Base-by-base conservation (phyloP, 2,888 invertebrate species). In the Parnassius mnemosyne region DNA sequence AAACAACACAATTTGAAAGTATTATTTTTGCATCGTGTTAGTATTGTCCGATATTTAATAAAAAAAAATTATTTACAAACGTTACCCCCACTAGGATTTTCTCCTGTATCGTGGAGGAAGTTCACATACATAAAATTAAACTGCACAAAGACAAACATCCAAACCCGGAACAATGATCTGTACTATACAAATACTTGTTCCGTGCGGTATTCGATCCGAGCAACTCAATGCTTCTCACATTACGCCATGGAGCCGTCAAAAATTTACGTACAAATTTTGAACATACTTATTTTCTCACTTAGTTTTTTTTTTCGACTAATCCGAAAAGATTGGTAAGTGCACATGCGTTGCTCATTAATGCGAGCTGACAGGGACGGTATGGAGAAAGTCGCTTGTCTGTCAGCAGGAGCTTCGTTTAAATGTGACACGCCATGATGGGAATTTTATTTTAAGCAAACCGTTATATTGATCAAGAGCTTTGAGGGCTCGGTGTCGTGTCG, bases 301-400 rank as follows among this genome's bases (percentile, higher is more conserved):
- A 0, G 68, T 68, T 70, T 68, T 70, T 66, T n/a, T 65, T 68
- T 65, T 68, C 68, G 68, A 69, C 67, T 65, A 71, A 72, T 46
- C 60, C 55, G 60, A 61, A 66, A 50, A 56, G 62, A 57, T 66
- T 50, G 56, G 64, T 64, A 64, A 66, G 60, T 67, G 66, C 73
- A 73, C 82, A 82, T 80, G 78, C 83, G 80, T 68, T 71, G 68
- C 75, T 81, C 76, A 75, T 84, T 82, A 80, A 73, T 71, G 68
- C 34, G 68, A 72, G 71, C 72, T 78, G 80, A 80, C 80, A 78
- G 71, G 46, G 12, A n/a, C 61, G 52, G 20, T 63, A 47, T 20
- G 57, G 52, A 42, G 46, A 60, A 53, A 44, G 57, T 56, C 56
- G 61, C 56, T 51, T 43, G 64, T 64, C 46, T 51, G 57, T 53